These are phyloP conservation scores for Trichogramma pretiosum DNA, from an alignment of 1,140 invertebrate species.

Conservation along the genomic window DNA sequence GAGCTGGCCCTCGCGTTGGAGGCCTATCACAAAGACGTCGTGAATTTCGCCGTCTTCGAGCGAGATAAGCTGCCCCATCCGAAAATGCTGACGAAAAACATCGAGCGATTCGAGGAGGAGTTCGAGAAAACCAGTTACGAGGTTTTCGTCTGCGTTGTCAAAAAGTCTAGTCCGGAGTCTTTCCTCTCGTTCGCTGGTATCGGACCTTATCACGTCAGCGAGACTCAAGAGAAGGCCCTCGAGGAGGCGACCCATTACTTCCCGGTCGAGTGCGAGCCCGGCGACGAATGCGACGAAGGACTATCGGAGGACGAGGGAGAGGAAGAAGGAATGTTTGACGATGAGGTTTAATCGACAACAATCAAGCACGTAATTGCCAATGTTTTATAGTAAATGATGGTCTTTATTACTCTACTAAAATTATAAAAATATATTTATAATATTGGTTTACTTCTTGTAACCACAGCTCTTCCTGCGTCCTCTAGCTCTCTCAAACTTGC, in stretches of 20 bases:
- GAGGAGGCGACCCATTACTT: constrained; percentile 41
- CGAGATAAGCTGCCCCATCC: constrained; percentile 37
- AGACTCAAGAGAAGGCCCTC: constrained; percentile 36
- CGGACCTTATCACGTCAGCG: constrained; percentile 42
- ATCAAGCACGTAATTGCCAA: too few species aligned
- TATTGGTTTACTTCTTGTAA: constrained; percentile 83
- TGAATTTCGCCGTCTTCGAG: constrained; percentile 41
- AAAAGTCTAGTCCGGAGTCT: constrained; percentile 37
- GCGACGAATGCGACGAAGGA: constrained; percentile 26
- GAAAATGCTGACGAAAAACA: constrained; percentile 33
- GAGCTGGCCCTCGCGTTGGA: constrained; percentile 37
- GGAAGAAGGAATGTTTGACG: too few species aligned
- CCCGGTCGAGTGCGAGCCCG: constrained; percentile 30
- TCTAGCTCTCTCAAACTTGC: constrained; percentile 93
- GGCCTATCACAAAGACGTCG: constrained; percentile 33
- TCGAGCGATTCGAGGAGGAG: constrained; percentile 35
- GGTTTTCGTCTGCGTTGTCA: constrained; percentile 38
- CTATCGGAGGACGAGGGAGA: constrained; percentile 40
- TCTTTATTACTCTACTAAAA: constrained; percentile 29
- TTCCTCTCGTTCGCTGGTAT: constrained; percentile 43
- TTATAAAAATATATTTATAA: constrained; percentile 9
- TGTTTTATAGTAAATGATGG: constrained; percentile 24
- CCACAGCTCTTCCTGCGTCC: constrained; percentile 91
- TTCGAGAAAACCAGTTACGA: constrained; percentile 33
- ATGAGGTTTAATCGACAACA: too few species aligned